Evolutionary conservation across 2,797 vertebrate species (phyloP).

Genomic region (Schizothorax lantsangensis): DNA sequence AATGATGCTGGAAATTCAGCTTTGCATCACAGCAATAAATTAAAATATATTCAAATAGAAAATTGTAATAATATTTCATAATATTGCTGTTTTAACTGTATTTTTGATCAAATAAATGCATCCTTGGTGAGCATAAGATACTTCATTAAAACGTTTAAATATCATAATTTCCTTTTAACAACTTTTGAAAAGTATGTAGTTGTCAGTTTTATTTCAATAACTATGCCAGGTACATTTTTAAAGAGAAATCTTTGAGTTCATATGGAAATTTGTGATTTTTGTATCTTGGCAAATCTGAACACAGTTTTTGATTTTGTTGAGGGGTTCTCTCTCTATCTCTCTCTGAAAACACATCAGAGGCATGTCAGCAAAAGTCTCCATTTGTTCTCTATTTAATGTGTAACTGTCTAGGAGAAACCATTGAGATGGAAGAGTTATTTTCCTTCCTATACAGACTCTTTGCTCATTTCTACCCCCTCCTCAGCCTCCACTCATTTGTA

Average conservation of each 20-base stretch:
- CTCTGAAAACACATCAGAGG: conserved; percentile 4
- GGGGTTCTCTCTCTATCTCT: neutral
- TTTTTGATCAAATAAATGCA: too few species aligned
- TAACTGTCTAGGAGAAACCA: conserved; percentile 31
- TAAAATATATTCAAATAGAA: neutral
- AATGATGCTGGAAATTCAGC: neutral
- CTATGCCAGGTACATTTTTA: neutral
- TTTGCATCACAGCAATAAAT: neutral
- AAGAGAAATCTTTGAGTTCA: neutral
- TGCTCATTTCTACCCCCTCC: neutral
- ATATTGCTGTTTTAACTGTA: too few species aligned
- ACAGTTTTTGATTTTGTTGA: conserved; percentile 5
- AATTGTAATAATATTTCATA: neutral
- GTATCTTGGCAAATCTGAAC: neutral
- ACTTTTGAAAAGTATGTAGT: neutral
- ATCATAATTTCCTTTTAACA: neutral
- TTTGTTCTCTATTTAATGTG: conserved; percentile 16
- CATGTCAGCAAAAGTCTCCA: conserved; percentile 4
- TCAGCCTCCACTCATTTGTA: conserved; percentile 49
- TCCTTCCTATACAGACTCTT: neutral
- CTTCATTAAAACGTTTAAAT: neutral
- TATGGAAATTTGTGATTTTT: neutral
- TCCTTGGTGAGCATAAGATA: neutral
- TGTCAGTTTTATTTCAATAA: neutral
- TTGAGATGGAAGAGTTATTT: conserved; percentile 27